phyloP scores from a whole-genome alignment of 1,140 invertebrate species.

The Piezodorus guildinii region DNA sequence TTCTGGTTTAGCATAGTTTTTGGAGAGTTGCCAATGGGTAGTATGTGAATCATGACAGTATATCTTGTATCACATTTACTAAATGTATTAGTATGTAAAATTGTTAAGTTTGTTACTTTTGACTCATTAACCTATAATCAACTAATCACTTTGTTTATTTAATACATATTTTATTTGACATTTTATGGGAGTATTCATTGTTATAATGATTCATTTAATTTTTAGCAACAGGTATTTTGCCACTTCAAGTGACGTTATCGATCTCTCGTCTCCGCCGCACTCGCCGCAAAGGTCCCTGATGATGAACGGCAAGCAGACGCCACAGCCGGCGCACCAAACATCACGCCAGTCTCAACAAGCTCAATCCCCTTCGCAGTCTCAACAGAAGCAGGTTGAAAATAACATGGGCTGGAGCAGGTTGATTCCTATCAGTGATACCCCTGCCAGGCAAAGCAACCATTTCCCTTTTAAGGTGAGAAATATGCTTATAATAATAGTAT shows the following conservation, averaged over 20 bases:
- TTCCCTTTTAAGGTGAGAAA: constrained; percentile 46
- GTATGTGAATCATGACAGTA: too few species aligned
- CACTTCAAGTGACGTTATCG: constrained; percentile 29
- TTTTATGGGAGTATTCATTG: too few species aligned
- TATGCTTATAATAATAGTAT: too few species aligned
- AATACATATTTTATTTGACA: too few species aligned
- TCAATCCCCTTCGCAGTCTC: neutral
- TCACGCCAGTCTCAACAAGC: neutral
- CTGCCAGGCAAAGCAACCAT: constrained; percentile 41
- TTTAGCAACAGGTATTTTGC: constrained; percentile 17
- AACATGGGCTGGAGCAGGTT: constrained; percentile 41
- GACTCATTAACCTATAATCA: too few species aligned
- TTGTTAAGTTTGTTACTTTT: too few species aligned
- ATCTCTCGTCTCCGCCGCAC: constrained; percentile 31
- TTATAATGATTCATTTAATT: too few species aligned
- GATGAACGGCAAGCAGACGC: constrained; percentile 18
- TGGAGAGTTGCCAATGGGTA: too few species aligned
- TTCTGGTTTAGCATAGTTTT: too few species aligned
- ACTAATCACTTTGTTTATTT: too few species aligned
- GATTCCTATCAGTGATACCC: constrained; percentile 48
- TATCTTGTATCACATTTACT: too few species aligned
- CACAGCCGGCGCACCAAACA: neutral
- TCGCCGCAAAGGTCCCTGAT: constrained; percentile 28
- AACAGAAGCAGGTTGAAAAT: constrained; percentile 2
- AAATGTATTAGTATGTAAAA: too few species aligned